Conservation (phyloP, 2,113 vertebrate genomes). For the Oncorhynchus gorbuscha region DNA sequence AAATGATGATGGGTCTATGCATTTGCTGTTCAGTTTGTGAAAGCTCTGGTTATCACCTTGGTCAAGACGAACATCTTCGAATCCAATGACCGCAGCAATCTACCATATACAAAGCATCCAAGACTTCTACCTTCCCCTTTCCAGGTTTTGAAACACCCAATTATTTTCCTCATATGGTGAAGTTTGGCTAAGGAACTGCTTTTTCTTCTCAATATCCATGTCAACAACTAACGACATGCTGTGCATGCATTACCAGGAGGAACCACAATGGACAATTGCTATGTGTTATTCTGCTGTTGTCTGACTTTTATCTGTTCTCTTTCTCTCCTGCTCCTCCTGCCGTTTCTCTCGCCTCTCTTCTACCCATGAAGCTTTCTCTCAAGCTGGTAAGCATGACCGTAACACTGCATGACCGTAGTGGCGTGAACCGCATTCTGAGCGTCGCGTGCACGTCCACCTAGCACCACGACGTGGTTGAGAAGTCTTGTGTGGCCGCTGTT, state of each 20-base stretch:
- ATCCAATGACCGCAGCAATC: not conserved
- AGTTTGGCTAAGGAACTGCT: conserved; percentile 50
- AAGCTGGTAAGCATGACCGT: conserved; percentile 97
- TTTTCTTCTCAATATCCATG: not conserved
- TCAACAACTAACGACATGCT: not conserved
- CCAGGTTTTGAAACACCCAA: no score
- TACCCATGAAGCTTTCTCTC: conserved; percentile 96
- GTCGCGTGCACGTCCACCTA: conserved; percentile 75
- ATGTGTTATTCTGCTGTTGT: conserved; percentile 45
- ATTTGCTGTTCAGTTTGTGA: not conserved
- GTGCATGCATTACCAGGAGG: conserved; percentile 15
- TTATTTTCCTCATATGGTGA: conserved; percentile 38
- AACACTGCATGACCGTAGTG: conserved; percentile 59
- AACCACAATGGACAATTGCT: conserved; percentile 10
- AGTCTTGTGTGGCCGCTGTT: conserved; percentile 19
- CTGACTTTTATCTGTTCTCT: conserved; percentile 64
- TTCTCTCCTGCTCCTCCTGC: conserved; percentile 37
- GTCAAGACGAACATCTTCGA: no score
- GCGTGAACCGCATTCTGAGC: no score
- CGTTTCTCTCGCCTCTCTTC: conserved; percentile 69
- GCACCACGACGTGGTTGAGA: conserved; percentile 61
- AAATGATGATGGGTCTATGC: not conserved
- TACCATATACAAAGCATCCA: not conserved
- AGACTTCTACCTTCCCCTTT: no score
- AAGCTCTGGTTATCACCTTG: no score